A percentile compares a stretch with the other conserved stretches of the same genome.
phyloP scores from a whole-genome alignment of 2,888 invertebrate species.

The Plemyria rubiginata region DNA sequence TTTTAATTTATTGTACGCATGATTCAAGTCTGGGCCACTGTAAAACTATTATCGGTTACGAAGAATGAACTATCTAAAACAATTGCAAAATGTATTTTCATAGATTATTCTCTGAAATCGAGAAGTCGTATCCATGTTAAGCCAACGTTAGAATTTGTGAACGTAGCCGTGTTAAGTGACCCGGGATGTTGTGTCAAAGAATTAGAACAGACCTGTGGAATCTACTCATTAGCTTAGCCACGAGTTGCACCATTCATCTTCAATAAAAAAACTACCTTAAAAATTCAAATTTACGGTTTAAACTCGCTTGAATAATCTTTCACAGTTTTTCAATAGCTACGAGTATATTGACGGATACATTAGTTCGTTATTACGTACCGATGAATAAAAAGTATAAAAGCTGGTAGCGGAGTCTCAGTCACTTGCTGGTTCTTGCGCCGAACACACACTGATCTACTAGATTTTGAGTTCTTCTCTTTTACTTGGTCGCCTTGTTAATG shows the following conservation, averaged over 20 bases:
- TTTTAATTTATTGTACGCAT: too few species aligned
- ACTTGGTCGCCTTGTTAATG: background rate
- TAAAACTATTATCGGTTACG: too few species aligned
- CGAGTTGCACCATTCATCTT: conserved; percentile 57
- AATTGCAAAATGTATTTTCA: too few species aligned
- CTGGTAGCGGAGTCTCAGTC: background rate
- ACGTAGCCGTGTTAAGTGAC: conserved; percentile 66
- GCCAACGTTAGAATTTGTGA: conserved; percentile 35
- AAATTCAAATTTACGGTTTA: background rate
- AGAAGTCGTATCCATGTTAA: conserved; percentile 35
- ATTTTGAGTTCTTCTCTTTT: background rate
- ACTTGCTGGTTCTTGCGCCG: background rate
- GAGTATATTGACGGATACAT: background rate
- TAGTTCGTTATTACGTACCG: background rate
- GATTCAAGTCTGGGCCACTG: too few species aligned
- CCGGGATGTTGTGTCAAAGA: conserved; percentile 74
- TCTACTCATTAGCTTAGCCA: conserved; percentile 70
- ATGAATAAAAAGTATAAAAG: background rate
- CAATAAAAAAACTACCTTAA: conserved; percentile 33
- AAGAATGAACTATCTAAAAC: too few species aligned
- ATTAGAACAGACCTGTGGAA: conserved; percentile 67
- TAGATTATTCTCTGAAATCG: background rate
- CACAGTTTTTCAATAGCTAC: background rate
- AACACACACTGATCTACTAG: background rate
- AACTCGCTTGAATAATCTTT: background rate